Evolutionary conservation across 2,888 invertebrate genomes (phyloP).

Genomic region (Slavum lentiscoides): DNA sequence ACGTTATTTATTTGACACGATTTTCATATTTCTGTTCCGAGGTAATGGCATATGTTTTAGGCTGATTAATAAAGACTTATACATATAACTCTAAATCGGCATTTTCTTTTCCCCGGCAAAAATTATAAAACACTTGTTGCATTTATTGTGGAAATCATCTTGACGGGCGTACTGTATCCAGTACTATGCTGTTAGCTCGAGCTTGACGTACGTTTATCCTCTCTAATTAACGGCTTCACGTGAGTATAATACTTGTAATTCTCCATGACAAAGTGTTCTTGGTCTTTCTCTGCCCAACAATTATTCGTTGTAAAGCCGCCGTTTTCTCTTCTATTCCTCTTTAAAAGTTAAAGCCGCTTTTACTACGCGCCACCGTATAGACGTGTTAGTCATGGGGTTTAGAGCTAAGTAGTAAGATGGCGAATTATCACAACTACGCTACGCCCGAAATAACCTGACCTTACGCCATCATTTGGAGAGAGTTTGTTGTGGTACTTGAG

Average conservation of each 20-base stretch:
- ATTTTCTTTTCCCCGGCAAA: neutral
- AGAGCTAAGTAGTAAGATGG: constrained; percentile 28
- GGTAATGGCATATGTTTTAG: neutral
- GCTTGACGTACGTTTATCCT: constrained; percentile 46
- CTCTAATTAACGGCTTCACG: constrained; percentile 50
- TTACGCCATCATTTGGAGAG: neutral
- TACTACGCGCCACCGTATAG: neutral
- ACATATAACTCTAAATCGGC: neutral
- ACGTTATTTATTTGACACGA: neutral
- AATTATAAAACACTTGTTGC: constrained; percentile 45
- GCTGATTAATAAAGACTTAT: neutral
- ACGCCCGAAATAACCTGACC: neutral
- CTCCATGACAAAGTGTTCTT: constrained; percentile 40
- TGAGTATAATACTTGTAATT: constrained; percentile 46
- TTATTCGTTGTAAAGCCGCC: constrained; percentile 43
- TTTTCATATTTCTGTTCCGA: neutral
- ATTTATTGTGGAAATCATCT: constrained; percentile 27
- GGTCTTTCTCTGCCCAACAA: constrained; percentile 38
- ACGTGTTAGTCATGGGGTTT: constrained; percentile 1
- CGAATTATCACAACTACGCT: constrained; percentile 28
- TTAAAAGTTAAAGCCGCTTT: constrained; percentile 45
- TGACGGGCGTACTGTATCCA: constrained; percentile 3
- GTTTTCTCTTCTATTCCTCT: constrained; percentile 9
- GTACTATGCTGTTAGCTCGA: neutral
- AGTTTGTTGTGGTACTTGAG: neutral